Evolutionary conservation across 2,888 invertebrate species (phyloP).

Genomic region (Thysanoteuthis rhombus): DNA sequence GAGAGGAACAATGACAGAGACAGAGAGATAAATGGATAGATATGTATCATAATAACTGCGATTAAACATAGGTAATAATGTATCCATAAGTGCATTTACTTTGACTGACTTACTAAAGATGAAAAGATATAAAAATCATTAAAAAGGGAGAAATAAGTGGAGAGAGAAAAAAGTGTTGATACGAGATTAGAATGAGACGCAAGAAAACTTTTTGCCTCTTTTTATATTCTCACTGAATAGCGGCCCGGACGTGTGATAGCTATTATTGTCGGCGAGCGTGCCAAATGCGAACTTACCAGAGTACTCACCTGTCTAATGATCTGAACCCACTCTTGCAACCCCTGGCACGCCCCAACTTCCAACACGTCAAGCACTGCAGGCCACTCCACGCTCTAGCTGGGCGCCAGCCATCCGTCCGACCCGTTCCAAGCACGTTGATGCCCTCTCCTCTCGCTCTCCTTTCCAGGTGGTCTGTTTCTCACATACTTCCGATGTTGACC

Average conservation of each 20-base stretch:
- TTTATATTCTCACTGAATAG: not conserved
- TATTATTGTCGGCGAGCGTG: not conserved
- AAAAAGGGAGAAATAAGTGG: not conserved
- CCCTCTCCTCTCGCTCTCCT: not conserved
- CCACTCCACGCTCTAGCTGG: not conserved
- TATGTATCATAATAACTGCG: too few species aligned
- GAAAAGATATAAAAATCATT: not conserved
- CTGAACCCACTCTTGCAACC: not conserved
- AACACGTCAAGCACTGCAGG: not conserved
- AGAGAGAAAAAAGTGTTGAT: not conserved
- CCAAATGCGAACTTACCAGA: not conserved
- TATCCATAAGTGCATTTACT: too few species aligned
- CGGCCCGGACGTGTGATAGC: not conserved
- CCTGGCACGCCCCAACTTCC: not conserved
- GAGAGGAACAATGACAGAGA: too few species aligned
- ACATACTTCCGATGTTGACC: not conserved
- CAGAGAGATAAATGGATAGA: too few species aligned
- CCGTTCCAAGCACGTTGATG: not conserved
- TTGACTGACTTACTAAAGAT: not conserved
- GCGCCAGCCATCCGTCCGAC: not conserved
- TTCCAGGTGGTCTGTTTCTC: not conserved
- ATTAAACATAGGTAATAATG: too few species aligned
- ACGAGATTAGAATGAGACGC: not conserved
- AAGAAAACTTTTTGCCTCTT: not conserved
- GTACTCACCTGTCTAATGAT: constrained; percentile 12